Percentiles rank a stretch among this genome's conserved stretches.
Evolutionary conservation across 2,888 invertebrate genomes (phyloP).

Genomic region (Agriotes lineatus): DNA sequence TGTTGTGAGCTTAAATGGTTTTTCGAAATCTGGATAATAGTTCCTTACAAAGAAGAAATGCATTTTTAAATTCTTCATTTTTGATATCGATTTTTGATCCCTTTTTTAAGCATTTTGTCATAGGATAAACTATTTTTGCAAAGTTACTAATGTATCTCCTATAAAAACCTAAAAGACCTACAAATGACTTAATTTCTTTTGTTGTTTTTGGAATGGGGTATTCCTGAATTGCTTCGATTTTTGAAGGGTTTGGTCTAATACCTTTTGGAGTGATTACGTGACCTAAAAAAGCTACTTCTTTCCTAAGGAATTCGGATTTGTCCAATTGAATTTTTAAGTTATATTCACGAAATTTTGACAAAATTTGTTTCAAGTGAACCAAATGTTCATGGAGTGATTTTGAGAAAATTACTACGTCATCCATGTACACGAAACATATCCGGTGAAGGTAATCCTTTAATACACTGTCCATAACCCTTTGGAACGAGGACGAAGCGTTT

Average conservation of each 20-base stretch:
- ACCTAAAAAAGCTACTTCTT: constrained; percentile 41
- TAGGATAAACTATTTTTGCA: too few relatives aligned
- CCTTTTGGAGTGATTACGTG: constrained; percentile 46
- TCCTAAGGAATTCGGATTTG: too few relatives aligned
- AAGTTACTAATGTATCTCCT: constrained; percentile 32
- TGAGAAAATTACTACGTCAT: neutral
- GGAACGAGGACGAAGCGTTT: neutral
- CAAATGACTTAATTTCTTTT: constrained; percentile 36
- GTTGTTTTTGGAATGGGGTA: constrained; percentile 31
- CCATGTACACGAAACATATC: constrained; percentile 11
- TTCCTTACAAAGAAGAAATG: constrained; percentile 32
- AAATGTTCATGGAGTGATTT: neutral
- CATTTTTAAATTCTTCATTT: too few relatives aligned
- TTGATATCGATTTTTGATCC: too few relatives aligned
- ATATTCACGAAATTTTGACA: constrained; percentile 4
- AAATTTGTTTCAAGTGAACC: neutral
- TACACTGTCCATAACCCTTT: neutral
- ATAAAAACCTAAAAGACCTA: constrained; percentile 38
- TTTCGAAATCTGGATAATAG: constrained; percentile 43
- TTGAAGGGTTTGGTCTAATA: constrained; percentile 40
- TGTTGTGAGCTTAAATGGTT: constrained; percentile 41
- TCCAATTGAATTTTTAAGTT: neutral
- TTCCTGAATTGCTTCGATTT: constrained; percentile 26
- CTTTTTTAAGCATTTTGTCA: too few relatives aligned
- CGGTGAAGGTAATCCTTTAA: too few relatives aligned